These are phyloP conservation scores for Takifugu ocellatus DNA, from an alignment of 2,797 vertebrate species.

Conservation along the genomic window DNA sequence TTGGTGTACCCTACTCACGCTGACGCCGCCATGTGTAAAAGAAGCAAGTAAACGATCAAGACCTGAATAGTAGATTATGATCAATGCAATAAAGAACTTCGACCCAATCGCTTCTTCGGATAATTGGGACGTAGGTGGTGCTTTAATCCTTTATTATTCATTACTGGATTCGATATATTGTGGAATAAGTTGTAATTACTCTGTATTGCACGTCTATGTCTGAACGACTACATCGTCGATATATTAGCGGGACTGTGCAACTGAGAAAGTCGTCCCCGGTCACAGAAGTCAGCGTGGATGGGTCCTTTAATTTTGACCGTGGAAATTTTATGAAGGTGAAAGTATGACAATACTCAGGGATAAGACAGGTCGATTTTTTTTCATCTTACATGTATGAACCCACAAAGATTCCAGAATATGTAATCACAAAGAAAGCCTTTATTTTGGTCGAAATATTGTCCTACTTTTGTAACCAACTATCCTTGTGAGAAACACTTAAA, in stretches of 20 bases:
- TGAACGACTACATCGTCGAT: slow-evolving; percentile 24
- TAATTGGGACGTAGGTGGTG: neutral
- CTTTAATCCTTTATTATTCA: rapidly evolving
- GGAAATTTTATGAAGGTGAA: no score
- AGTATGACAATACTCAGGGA: no score
- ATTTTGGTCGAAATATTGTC: no score
- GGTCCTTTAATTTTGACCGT: no score
- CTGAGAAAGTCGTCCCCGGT: neutral
- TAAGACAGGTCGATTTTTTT: no score
- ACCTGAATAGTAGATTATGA: slow-evolving; percentile 31
- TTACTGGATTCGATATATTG: rapidly evolving
- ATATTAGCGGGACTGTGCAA: slow-evolving; percentile 22
- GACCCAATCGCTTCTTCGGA: rapidly evolving
- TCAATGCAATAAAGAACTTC: rapidly evolving
- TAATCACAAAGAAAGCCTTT: no score
- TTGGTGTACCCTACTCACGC: neutral
- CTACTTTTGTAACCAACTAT: no score
- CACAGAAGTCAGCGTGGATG: neutral
- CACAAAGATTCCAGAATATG: no score
- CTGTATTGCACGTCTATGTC: rapidly evolving
- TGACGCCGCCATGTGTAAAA: slow-evolving; percentile 27
- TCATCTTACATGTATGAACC: no score
- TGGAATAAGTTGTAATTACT: neutral
- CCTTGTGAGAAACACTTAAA: no score
- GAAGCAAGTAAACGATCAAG: slow-evolving; percentile 10